Percentiles rank a stretch among this genome's conserved stretches.
Evolutionary conservation across 2,888 invertebrate species (phyloP).

Genomic region (Sericinus montela): DNA sequence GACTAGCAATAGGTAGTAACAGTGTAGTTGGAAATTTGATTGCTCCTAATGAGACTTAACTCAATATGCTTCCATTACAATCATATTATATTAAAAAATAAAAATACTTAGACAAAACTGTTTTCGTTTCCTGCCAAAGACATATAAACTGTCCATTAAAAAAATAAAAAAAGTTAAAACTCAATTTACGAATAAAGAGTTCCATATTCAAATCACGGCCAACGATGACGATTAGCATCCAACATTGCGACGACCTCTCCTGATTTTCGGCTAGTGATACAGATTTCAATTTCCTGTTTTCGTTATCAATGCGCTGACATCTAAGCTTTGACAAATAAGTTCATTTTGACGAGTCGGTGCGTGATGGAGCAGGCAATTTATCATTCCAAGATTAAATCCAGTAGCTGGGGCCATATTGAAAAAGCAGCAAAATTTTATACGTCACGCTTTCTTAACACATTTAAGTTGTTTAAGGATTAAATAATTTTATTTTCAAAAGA

Average conservation of each 20-base stretch:
- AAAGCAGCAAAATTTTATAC: constrained; percentile 6
- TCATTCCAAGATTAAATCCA: constrained; percentile 49
- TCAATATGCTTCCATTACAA: too few relatives aligned
- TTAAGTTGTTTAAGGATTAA: neutral
- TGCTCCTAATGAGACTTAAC: too few relatives aligned
- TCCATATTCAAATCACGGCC: constrained; percentile 69
- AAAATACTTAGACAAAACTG: constrained; percentile 12
- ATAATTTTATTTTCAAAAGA: too few relatives aligned
- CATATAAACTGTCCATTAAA: constrained; percentile 43
- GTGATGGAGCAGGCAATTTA: constrained; percentile 58
- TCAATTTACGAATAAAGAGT: constrained; percentile 55
- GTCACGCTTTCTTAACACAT: constrained; percentile 9
- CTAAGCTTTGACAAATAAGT: constrained; percentile 75
- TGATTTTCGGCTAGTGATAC: constrained; percentile 73
- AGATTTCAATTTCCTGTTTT: constrained; percentile 76
- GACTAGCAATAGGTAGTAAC: too few relatives aligned
- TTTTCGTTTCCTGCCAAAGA: constrained; percentile 50
- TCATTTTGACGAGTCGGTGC: constrained; percentile 70
- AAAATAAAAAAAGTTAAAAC: constrained; percentile 43
- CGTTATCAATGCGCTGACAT: constrained; percentile 64
- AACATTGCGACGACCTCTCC: constrained; percentile 52
- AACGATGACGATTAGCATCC: constrained; percentile 68
- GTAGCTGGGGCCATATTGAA: constrained; percentile 42
- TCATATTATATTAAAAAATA: too few relatives aligned
- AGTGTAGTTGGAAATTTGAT: too few relatives aligned